Conservation (phyloP, 2,888 invertebrate species). For the Teleiodes luculella region DNA sequence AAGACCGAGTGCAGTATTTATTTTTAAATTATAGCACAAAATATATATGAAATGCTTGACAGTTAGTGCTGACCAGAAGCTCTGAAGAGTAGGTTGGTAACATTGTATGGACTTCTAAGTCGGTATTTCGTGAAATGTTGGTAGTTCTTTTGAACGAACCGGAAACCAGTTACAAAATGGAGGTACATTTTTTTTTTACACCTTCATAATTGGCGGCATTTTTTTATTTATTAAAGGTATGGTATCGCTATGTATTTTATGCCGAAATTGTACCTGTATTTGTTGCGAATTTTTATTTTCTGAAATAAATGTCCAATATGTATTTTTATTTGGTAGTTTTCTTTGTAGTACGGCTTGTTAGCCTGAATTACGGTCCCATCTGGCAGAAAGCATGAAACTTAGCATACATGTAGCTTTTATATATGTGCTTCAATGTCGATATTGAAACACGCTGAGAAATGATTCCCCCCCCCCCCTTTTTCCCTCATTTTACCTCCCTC, state of each 20-base stretch:
- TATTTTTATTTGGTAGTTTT: conserved; percentile 53
- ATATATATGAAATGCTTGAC: neutral
- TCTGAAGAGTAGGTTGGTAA: too few relatives aligned
- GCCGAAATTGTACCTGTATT: conserved; percentile 66
- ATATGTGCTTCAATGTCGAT: too few relatives aligned
- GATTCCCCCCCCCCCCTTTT: too few relatives aligned
- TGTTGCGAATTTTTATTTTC: conserved; percentile 54
- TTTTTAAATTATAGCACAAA: neutral
- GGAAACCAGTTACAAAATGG: conserved; percentile 7
- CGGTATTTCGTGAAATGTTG: neutral
- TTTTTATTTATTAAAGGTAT: conserved; percentile 23
- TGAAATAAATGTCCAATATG: conserved; percentile 59
- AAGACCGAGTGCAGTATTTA: neutral
- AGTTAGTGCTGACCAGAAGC: neutral
- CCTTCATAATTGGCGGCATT: conserved; percentile 34
- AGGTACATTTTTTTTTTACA: conserved; percentile 2
- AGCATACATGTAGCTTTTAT: too few relatives aligned
- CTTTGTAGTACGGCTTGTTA: too few relatives aligned
- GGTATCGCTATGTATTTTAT: conserved; percentile 57
- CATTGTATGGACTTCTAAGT: too few relatives aligned
- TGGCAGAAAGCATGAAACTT: too few relatives aligned
- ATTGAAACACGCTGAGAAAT: too few relatives aligned
- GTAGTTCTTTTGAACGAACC: neutral
- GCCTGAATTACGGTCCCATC: too few relatives aligned
- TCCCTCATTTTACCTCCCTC: too few relatives aligned